A percentile compares a stretch with the other conserved stretches of the same genome.
These are phyloP conservation scores for Odobenus rosmarus DNA, from an alignment of 2,113 vertebrate genomes.

Conservation along the genomic window DNA sequence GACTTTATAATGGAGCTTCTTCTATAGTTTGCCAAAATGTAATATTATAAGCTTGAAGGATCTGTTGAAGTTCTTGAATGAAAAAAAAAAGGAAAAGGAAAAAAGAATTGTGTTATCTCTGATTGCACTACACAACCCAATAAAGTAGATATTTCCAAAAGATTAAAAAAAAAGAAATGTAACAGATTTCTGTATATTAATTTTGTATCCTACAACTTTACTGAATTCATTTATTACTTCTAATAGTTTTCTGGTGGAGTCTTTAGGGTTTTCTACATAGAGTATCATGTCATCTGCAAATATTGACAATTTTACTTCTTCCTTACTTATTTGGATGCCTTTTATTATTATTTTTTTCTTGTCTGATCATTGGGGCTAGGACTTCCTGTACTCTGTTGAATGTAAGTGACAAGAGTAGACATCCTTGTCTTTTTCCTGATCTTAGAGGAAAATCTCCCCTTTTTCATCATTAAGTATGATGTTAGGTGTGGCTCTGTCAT, in stretches of 20 bases:
- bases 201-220: background rate
- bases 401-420: background rate
- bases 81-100: background rate
- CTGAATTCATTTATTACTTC: background rate
- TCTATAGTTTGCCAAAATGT: conserved; percentile 8
- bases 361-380: background rate
- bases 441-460: background rate
- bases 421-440: background rate
- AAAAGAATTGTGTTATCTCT: background rate
- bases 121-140: background rate
- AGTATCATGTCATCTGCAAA: background rate
- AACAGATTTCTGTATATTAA: background rate
- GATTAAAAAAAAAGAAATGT: background rate
- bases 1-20: background rate
- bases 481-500: background rate
- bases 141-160: background rate
- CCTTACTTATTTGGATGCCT: background rate
- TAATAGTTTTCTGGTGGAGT: background rate
- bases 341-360: background rate
- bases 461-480: background rate
- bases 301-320: background rate
- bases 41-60: background rate
- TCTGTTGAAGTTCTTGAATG: background rate
- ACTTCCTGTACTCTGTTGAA: background rate
- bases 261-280: background rate